Conservation (phyloP, 1,140 invertebrate genomes). For the Calliphora vicina region DNA sequence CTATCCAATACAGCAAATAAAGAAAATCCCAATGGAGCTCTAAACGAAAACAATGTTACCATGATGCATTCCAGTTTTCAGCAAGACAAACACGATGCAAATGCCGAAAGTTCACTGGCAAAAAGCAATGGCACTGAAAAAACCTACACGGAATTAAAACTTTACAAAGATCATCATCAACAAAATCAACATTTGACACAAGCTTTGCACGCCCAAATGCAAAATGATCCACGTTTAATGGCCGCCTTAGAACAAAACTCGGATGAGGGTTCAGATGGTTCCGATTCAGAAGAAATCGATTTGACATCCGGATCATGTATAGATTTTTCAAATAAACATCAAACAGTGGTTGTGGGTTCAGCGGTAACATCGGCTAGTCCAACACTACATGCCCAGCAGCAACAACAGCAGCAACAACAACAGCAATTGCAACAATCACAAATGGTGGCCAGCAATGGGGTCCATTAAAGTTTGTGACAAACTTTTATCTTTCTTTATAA, state of each 20-base stretch:
- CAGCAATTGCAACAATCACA: constrained; percentile 1
- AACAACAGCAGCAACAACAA: constrained; percentile 30
- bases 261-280: constrained; percentile 49
- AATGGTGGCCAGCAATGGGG: constrained; percentile 25
- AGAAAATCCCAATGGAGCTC: constrained; percentile 1
- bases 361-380: neutral
- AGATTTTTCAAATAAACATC: constrained; percentile 59
- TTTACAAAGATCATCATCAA: constrained; percentile 54
- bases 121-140: constrained; percentile 48
- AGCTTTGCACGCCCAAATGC: constrained; percentile 22
- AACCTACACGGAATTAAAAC: constrained; percentile 61
- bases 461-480: constrained; percentile 22
- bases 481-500: neutral
- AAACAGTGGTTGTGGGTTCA: constrained; percentile 26
- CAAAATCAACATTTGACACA: constrained; percentile 28
- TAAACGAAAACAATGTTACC: constrained; percentile 46
- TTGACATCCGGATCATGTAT: constrained; percentile 61
- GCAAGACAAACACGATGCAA: constrained; percentile 42
- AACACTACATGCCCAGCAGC: constrained; percentile 41
- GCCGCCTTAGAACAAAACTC: constrained; percentile 43
- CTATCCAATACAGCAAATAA: constrained; percentile 46
- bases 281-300: constrained; percentile 62
- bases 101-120: neutral
- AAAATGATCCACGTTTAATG: constrained; percentile 43
- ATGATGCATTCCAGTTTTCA: constrained; percentile 63